phyloP scores from a whole-genome alignment of 1,140 invertebrate genomes.

The Drosophila chauvacae region DNA sequence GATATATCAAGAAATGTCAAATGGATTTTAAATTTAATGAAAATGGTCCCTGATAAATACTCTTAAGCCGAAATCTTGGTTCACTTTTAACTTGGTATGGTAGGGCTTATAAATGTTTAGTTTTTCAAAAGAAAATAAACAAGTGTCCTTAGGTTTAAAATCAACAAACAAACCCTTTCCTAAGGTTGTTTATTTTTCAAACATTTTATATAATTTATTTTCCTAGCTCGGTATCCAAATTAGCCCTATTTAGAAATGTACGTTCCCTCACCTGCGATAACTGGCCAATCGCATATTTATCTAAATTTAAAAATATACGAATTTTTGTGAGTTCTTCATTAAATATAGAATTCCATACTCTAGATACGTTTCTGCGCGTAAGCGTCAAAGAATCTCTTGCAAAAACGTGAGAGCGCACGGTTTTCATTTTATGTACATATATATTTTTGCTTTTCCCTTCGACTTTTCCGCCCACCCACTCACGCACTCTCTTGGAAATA shows the following conservation, averaged over 20 bases:
- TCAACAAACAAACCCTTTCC: too few species aligned
- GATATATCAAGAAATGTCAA: neutral
- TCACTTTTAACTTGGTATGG: neutral
- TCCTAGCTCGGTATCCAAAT: neutral
- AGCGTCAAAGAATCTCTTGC: slow-evolving; percentile 71
- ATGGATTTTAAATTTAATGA: neutral
- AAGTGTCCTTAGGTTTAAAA: neutral
- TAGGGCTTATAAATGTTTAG: too few species aligned
- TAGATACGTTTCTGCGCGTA: slow-evolving; percentile 59
- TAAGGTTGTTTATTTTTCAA: too few species aligned
- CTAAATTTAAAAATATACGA: slow-evolving; percentile 44
- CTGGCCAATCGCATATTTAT: slow-evolving; percentile 50
- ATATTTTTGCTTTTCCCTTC: slow-evolving; percentile 41
- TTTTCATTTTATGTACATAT: slow-evolving; percentile 31
- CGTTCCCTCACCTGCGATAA: slow-evolving; percentile 57
- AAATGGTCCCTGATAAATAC: neutral
- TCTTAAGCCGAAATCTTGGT: neutral
- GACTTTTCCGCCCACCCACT: slow-evolving; percentile 47
- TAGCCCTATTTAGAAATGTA: slow-evolving; percentile 7
- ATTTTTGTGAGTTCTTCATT: slow-evolving; percentile 15
- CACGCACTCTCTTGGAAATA: slow-evolving; percentile 13
- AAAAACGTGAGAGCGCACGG: slow-evolving; percentile 75
- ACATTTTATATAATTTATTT: neutral
- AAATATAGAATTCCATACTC: slow-evolving; percentile 78
- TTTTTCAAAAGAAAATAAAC: neutral